Percentiles rank a stretch among this genome's conserved stretches.
Conservation (phyloP, 2,888 invertebrate species). For the Tenthredo notha region DNA sequence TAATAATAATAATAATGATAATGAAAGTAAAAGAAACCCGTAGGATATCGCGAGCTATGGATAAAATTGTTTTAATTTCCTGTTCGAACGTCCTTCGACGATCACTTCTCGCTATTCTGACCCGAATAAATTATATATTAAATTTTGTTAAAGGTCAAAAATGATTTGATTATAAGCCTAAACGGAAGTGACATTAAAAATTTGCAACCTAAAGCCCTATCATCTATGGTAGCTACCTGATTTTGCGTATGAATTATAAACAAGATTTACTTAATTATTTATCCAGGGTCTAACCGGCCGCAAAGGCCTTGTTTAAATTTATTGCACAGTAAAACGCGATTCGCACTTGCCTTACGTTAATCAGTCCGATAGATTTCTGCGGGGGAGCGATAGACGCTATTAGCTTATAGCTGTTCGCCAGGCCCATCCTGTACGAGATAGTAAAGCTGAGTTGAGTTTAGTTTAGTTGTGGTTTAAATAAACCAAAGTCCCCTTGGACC, state of each 20-base stretch:
- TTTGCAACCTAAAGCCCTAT: background rate
- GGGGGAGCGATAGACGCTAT: background rate
- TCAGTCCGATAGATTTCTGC: background rate
- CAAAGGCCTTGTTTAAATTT: background rate
- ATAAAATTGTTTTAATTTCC: slow-evolving; percentile 24
- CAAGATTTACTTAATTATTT: background rate
- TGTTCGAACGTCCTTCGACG: background rate
- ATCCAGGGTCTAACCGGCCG: background rate
- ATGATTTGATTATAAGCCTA: background rate
- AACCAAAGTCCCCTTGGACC: slow-evolving; percentile 33
- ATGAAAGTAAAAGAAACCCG: background rate
- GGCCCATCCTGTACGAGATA: slow-evolving; percentile 2
- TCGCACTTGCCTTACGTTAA: background rate
- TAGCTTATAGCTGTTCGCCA: background rate
- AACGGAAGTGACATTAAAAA: background rate
- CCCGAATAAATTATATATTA: background rate
- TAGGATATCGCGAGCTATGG: too few relatives aligned
- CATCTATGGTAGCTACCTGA: background rate
- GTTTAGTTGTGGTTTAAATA: background rate
- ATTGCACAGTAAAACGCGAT: background rate
- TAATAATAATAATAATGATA: background rate
- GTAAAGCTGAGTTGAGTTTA: background rate
- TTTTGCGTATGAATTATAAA: background rate
- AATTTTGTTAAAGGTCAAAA: background rate
- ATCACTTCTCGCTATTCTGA: background rate